A percentile compares a stretch with the other conserved stretches of the same genome.
phyloP scores from a whole-genome alignment of 92 coral and sea anemone species.

The Porites rus region DNA sequence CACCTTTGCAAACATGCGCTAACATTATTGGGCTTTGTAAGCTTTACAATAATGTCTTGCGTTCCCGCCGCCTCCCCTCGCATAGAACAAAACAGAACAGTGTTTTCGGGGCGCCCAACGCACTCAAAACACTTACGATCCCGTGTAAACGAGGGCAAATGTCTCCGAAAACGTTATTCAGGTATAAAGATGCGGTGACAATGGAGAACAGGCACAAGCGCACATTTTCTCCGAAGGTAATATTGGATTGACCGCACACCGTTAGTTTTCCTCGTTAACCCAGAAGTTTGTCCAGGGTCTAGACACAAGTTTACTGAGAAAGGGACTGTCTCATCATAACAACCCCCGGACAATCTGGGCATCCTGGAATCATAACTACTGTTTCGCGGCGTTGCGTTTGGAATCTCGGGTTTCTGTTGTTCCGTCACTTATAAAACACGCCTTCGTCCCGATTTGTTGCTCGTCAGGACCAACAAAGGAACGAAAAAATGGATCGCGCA shows the following conservation, averaged over 20 bases:
- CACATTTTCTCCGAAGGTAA: slow-evolving; percentile 1
- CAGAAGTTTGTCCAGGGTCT: slow-evolving; percentile 1
- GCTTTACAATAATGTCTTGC: slow-evolving; percentile 17
- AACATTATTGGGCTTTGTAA: slow-evolving; percentile 29
- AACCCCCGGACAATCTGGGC: slow-evolving; percentile 24
- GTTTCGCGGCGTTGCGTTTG: slow-evolving; percentile 8
- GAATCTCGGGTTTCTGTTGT: slow-evolving; percentile 14
- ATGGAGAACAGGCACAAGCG: slow-evolving; percentile 14
- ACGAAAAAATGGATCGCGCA: slow-evolving; percentile 14
- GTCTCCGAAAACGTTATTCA: slow-evolving; percentile 22
- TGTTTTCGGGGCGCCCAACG: slow-evolving; percentile 38
- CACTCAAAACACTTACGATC: slow-evolving; percentile 12
- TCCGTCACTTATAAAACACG: neutral
- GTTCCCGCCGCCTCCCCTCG: neutral
- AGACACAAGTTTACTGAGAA: neutral
- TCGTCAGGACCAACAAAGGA: slow-evolving; percentile 23
- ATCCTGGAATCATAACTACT: neutral
- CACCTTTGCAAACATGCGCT: slow-evolving; percentile 25
- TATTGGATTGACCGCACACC: slow-evolving; percentile 3
- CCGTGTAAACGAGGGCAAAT: slow-evolving; percentile 30
- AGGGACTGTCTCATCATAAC: slow-evolving; percentile 21
- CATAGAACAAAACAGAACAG: slow-evolving; percentile 49
- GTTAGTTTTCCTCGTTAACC: slow-evolving; percentile 5
- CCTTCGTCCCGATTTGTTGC: slow-evolving; percentile 13
- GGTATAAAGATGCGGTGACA: slow-evolving; percentile 26